Conservation (phyloP, 2,113 vertebrate species). For the Morone chrysops region DNA sequence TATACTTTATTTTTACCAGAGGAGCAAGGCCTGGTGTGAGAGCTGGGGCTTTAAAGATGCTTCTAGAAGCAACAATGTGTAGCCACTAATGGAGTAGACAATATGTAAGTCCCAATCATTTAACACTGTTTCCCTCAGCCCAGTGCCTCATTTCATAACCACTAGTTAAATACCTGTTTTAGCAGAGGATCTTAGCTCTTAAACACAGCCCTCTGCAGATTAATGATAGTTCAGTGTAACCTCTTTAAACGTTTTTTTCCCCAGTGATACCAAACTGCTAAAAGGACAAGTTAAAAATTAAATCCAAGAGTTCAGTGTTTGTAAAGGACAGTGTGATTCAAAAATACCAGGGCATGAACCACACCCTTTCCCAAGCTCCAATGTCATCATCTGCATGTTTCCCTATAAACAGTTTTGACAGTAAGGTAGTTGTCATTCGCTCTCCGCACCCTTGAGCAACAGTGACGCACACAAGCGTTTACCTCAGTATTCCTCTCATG, state of each 20-base stretch:
- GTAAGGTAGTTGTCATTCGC: slow-evolving; percentile 17
- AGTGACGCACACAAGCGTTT: slow-evolving; percentile 25
- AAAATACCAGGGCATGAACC: slow-evolving; percentile 5
- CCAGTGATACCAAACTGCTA: background rate
- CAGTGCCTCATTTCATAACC: slow-evolving; percentile 19
- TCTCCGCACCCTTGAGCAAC: slow-evolving; percentile 29
- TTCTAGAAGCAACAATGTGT: background rate
- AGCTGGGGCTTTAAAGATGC: background rate
- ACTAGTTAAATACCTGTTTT: slow-evolving; percentile 17
- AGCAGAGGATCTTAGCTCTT: slow-evolving; percentile 15
- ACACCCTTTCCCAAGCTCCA: slow-evolving; percentile 33
- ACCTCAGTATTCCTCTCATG: background rate
- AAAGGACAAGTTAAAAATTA: slow-evolving; percentile 5
- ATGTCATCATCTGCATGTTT: slow-evolving; percentile 28
- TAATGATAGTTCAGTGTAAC: slow-evolving; percentile 9
- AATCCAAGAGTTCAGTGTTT: background rate
- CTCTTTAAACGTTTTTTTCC: background rate
- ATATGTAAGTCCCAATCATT: slow-evolving; percentile 31
- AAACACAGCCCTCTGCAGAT: slow-evolving; percentile 28
- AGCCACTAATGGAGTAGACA: slow-evolving; percentile 19
- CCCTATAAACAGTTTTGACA: slow-evolving; percentile 44
- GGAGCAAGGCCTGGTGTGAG: background rate
- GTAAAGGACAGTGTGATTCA: slow-evolving; percentile 21
- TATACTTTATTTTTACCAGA: background rate
- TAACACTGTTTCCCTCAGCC: slow-evolving; percentile 15